These are phyloP conservation scores for Chalcosyrphus nemorum DNA, from an alignment of 2,888 invertebrate species.

Conservation along the genomic window DNA sequence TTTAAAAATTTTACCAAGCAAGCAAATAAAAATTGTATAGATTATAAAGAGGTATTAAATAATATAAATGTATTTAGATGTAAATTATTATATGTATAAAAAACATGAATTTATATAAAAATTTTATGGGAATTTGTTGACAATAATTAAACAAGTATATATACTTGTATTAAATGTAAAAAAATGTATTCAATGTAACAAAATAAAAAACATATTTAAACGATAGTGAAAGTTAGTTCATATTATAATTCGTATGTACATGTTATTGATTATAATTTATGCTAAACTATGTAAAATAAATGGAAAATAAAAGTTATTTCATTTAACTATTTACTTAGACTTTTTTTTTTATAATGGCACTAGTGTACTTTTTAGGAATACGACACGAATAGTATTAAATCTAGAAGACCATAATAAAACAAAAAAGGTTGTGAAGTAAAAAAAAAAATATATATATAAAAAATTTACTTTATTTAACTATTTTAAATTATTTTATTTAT, in stretches of 20 bases:
- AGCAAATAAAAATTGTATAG: not conserved
- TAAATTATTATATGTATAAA: conserved; percentile 18
- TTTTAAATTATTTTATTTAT: too few relatives aligned
- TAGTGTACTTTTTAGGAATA: too few relatives aligned
- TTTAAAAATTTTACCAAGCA: not conserved
- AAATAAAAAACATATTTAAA: conserved; percentile 26
- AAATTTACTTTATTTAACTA: too few relatives aligned
- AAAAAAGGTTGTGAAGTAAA: too few relatives aligned
- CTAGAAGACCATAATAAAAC: too few relatives aligned
- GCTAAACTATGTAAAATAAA: conserved; percentile 8
- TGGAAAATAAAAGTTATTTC: not conserved
- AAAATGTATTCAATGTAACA: conserved; percentile 31
- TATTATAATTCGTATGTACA: conserved; percentile 6
- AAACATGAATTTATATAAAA: conserved; percentile 55
- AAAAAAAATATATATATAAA: too few relatives aligned
- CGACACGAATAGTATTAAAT: too few relatives aligned
- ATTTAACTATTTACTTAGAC: not conserved
- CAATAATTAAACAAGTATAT: conserved; percentile 60
- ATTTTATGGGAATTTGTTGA: conserved; percentile 56
- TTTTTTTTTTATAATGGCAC: too few relatives aligned
- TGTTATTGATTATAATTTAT: conserved; percentile 40
- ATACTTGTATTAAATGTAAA: conserved; percentile 41
- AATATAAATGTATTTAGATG: conserved; percentile 12
- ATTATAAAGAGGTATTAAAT: not conserved
- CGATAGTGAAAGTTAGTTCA: conserved; percentile 19